Evolutionary conservation across 2,888 invertebrate genomes (phyloP).

Genomic region (Eueremaeus valkanovi): DNA sequence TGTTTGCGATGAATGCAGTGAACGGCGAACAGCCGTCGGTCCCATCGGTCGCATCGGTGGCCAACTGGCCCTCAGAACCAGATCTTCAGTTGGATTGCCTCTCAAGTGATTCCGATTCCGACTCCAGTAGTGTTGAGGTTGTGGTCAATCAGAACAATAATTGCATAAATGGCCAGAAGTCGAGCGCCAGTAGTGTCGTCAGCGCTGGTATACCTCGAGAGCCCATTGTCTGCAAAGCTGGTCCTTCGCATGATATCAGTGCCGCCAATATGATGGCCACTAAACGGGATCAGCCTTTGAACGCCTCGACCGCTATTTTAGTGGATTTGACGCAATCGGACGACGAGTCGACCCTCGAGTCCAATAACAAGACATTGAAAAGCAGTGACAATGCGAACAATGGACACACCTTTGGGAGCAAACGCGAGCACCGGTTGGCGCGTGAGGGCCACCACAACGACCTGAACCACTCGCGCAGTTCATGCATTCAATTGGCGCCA

Average conservation of each 20-base stretch:
- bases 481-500: conserved; percentile 23
- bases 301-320: conserved; percentile 5
- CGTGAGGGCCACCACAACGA: conserved; percentile 11
- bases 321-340: conserved; percentile 33
- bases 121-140: conserved; percentile 56
- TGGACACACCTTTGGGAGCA: not conserved
- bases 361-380: not conserved
- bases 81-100: conserved; percentile 70
- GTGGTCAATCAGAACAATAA: conserved; percentile 46
- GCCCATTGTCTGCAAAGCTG: conserved; percentile 32
- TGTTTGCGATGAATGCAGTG: conserved; percentile 3
- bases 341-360: conserved; percentile 1
- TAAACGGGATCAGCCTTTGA: not conserved
- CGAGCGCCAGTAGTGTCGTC: not conserved
- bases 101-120: conserved; percentile 53
- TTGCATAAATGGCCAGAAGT: not conserved
- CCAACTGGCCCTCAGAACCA: conserved; percentile 60
- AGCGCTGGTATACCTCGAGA: not conserved
- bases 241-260: conserved; percentile 5
- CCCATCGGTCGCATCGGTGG: not conserved
- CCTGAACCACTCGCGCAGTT: conserved; percentile 7
- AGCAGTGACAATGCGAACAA: too few relatives aligned
- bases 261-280: not conserved
- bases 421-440: not conserved
- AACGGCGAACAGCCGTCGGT: too few relatives aligned